Conservation (phyloP, 2,113 vertebrate genomes). For the Sander lucioperca region DNA sequence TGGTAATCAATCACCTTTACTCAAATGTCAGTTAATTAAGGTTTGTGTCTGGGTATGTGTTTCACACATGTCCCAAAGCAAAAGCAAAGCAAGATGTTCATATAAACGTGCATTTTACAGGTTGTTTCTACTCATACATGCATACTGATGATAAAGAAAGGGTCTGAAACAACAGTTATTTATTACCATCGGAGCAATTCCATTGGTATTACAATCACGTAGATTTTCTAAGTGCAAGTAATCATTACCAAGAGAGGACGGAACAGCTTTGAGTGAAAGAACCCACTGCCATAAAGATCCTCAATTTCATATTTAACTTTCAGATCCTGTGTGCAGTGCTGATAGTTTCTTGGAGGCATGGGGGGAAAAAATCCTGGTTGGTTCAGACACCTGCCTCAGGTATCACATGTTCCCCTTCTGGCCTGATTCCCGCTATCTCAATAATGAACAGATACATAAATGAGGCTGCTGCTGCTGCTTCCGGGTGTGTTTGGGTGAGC, state of each 20-base stretch:
- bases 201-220: constrained; percentile 14
- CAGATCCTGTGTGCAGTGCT: constrained; percentile 40
- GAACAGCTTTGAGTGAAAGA: constrained; percentile 31
- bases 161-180: constrained; percentile 25
- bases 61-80: neutral
- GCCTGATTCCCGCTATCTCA: constrained; percentile 41
- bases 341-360: constrained; percentile 42
- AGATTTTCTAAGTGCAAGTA: constrained; percentile 34
- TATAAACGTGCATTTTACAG: constrained; percentile 33
- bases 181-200: constrained; percentile 6
- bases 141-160: constrained; percentile 17
- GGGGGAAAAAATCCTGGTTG: constrained; percentile 15
- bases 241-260: constrained; percentile 19
- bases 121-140: constrained; percentile 1
- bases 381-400: constrained; percentile 52
- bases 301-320: constrained; percentile 59
- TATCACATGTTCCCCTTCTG: constrained; percentile 34
- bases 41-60: neutral
- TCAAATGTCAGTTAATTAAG: constrained; percentile 70
- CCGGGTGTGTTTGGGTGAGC: neutral
- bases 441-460: constrained; percentile 32
- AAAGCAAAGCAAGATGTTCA: constrained; percentile 9
- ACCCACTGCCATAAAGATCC: constrained; percentile 17
- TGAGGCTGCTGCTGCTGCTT: constrained; percentile 17
- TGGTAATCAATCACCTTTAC: constrained; percentile 73